Conservation (phyloP, 1,140 invertebrate genomes). For the Mylabris phalerata region DNA sequence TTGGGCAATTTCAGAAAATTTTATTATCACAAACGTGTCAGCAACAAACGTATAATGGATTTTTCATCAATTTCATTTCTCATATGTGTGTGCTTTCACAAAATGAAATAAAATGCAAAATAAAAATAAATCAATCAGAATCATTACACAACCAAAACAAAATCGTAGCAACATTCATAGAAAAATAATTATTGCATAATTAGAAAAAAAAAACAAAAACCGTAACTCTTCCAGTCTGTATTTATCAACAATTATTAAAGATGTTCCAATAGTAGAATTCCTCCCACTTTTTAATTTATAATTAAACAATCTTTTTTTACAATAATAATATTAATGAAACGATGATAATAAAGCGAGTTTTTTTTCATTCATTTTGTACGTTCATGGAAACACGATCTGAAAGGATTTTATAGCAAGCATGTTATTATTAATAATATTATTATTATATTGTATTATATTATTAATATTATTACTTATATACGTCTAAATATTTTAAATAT, state of each 20-base stretch:
- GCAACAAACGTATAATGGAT: conserved; percentile 9
- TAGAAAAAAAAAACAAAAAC: too few relatives aligned
- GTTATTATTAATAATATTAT: conserved; percentile 6
- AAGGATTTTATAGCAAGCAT: conserved; percentile 13
- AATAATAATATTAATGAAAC: conserved; percentile 3
- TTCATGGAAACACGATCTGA: neutral
- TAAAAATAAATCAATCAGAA: too few relatives aligned
- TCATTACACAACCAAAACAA: too few relatives aligned
- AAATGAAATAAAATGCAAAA: too few relatives aligned
- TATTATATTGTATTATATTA: neutral
- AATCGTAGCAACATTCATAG: too few relatives aligned
- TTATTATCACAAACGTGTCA: conserved; percentile 16
- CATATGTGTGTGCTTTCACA: neutral
- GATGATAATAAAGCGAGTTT: conserved; percentile 1
- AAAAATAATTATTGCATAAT: too few relatives aligned
- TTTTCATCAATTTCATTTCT: conserved; percentile 1
- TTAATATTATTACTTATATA: too few relatives aligned
- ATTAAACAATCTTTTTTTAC: conserved; percentile 4
- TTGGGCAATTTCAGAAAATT: neutral
- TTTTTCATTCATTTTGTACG: conserved; percentile 5
- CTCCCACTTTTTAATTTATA: neutral
- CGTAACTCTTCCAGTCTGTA: too few relatives aligned
- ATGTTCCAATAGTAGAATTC: neutral
- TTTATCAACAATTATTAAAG: neutral
- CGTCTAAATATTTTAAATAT: too few relatives aligned